phyloP scores from a whole-genome alignment of 2,113 vertebrate species.

The Sebastes schlegelii region DNA sequence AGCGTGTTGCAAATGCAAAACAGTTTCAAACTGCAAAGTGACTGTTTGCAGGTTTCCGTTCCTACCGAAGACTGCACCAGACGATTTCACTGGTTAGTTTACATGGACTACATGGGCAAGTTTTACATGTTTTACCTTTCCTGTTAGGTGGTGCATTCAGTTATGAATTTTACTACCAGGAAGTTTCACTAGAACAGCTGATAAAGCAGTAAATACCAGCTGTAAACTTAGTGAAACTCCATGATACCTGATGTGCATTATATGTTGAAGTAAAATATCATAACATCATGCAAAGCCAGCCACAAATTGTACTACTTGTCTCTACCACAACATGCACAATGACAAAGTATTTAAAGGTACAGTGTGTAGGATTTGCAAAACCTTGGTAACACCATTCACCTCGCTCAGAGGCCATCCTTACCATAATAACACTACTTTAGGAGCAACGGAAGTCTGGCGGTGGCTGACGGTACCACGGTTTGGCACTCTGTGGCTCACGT shows the following conservation, averaged over 20 bases:
- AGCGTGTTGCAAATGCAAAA: neutral
- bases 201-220: neutral
- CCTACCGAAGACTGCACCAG: neutral
- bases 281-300: neutral
- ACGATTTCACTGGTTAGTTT: constrained; percentile 20
- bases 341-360: too few relatives aligned
- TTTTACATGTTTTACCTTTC: neutral
- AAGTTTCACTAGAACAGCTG: constrained; percentile 7
- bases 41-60: constrained; percentile 26
- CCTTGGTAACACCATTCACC: too few relatives aligned
- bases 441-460: too few relatives aligned
- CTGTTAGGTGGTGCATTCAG: constrained; percentile 13
- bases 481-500: too few relatives aligned
- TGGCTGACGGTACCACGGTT: too few relatives aligned
- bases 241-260: neutral
- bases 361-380: too few relatives aligned
- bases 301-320: neutral
- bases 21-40: neutral
- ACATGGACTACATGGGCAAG: neutral
- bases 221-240: neutral
- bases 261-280: too few relatives aligned
- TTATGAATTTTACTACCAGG: constrained; percentile 3
- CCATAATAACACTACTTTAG: too few relatives aligned
- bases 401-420: too few relatives aligned
- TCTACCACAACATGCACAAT: neutral